These are phyloP conservation scores for Coecobrya sp. DNA, from an alignment of 2,888 invertebrate genomes.

Conservation along the genomic window DNA sequence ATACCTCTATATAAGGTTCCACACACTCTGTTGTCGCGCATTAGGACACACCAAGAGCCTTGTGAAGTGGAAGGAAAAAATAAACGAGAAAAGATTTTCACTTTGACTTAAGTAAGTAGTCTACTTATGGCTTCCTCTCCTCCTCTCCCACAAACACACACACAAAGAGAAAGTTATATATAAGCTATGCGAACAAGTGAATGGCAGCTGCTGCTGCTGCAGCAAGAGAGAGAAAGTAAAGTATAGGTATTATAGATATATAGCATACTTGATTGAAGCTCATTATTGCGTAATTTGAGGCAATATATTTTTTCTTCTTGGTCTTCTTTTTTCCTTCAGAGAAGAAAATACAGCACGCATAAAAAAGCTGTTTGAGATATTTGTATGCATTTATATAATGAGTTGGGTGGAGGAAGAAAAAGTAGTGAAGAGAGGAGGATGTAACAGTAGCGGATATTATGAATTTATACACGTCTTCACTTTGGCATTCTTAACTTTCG, in stretches of 20 bases:
- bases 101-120: slow-evolving; percentile 67
- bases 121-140: slow-evolving; percentile 43
- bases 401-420: background rate
- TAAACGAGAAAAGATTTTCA: slow-evolving; percentile 66
- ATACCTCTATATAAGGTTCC: background rate
- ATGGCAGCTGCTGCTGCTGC: background rate
- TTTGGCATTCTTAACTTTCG: slow-evolving; percentile 33
- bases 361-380: background rate
- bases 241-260: slow-evolving; percentile 4
- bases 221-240: slow-evolving; percentile 10
- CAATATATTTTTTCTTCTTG: slow-evolving; percentile 55
- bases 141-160: background rate
- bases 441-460: background rate
- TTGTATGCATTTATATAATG: background rate
- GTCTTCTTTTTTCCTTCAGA: background rate
- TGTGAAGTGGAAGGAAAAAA: slow-evolving; percentile 38
- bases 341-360: background rate
- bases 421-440: too few species aligned
- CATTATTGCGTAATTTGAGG: slow-evolving; percentile 75
- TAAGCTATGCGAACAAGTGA: slow-evolving; percentile 6
- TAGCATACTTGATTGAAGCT: slow-evolving; percentile 72
- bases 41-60: background rate
- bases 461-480: slow-evolving; percentile 58
- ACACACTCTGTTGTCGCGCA: slow-evolving; percentile 17
- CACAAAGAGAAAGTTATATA: background rate